Evolutionary conservation across 2,888 invertebrate species (phyloP).

Genomic region (Desoria tigrina): DNA sequence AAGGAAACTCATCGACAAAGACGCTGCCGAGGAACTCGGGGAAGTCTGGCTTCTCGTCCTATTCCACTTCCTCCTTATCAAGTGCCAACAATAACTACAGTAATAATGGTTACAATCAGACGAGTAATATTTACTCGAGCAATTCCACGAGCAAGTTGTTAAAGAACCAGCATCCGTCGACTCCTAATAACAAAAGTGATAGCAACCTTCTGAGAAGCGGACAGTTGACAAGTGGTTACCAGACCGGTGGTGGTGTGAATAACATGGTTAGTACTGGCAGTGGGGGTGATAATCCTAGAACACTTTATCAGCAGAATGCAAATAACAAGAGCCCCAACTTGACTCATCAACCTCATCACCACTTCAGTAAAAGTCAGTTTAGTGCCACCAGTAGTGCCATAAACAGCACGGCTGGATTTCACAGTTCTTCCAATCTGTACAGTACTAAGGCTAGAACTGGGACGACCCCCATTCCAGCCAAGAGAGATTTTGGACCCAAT

Average conservation of each 20-base stretch:
- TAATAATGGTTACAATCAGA: slow-evolving; percentile 5
- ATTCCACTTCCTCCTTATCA: too few relatives aligned
- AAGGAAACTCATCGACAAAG: too few relatives aligned
- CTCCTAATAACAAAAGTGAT: slow-evolving; percentile 43
- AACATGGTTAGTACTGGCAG: slow-evolving; percentile 14
- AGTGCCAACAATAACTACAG: slow-evolving; percentile 11
- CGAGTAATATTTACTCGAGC: too few relatives aligned
- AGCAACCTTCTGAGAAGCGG: slow-evolving; percentile 15
- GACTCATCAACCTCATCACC: slow-evolving; percentile 11
- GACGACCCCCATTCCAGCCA: too few relatives aligned
- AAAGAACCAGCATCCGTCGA: slow-evolving; percentile 38
- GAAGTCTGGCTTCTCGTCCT: too few relatives aligned
- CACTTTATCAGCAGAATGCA: slow-evolving; percentile 29
- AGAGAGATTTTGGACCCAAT: too few relatives aligned
- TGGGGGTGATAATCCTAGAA: slow-evolving; percentile 16
- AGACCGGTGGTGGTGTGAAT: slow-evolving; percentile 15
- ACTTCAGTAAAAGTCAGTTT: too few relatives aligned
- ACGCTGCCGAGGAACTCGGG: too few relatives aligned
- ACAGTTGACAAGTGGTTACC: background rate
- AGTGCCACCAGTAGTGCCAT: too few relatives aligned
- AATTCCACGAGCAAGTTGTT: background rate
- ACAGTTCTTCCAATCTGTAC: too few relatives aligned
- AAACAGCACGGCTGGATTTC: too few relatives aligned
- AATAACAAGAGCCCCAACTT: slow-evolving; percentile 16
- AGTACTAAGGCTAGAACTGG: too few relatives aligned